Evolutionary conservation across 2,888 invertebrate genomes (phyloP).

Genomic region (Masnerella sp.): DNA sequence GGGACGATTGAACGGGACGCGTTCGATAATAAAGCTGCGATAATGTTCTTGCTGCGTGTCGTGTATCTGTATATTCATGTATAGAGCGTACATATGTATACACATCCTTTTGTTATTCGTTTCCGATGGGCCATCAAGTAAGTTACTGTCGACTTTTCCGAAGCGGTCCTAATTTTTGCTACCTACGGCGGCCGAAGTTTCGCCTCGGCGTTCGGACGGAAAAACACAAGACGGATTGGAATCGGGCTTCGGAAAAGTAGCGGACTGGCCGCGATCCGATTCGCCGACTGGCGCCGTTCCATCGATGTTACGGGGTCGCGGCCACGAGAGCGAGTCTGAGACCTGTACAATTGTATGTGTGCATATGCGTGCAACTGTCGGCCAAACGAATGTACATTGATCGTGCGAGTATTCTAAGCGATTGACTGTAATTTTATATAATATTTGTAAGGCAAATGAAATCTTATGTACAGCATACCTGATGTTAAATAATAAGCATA

Average conservation of each 20-base stretch:
- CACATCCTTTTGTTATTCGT: constrained; percentile 66
- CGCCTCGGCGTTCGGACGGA: constrained; percentile 13
- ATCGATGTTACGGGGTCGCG: constrained; percentile 48
- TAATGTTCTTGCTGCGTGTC: constrained; percentile 71
- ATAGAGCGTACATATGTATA: constrained; percentile 46
- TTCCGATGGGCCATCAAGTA: constrained; percentile 48
- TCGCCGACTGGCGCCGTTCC: constrained; percentile 35
- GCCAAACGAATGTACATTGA: constrained; percentile 58
- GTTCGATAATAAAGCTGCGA: too few relatives aligned
- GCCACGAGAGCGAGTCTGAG: constrained; percentile 54
- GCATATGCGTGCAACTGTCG: constrained; percentile 60
- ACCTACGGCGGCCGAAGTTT: neutral
- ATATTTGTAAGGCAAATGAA: constrained; percentile 76
- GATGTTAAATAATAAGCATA: constrained; percentile 76
- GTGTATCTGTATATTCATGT: constrained; percentile 61
- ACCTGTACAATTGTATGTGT: constrained; percentile 63
- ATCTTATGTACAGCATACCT: constrained; percentile 76
- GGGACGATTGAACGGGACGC: too few relatives aligned
- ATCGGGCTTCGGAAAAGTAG: too few relatives aligned
- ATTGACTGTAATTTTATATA: constrained; percentile 77
- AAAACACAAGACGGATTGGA: constrained; percentile 8
- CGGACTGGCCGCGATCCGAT: constrained; percentile 24
- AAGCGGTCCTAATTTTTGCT: too few relatives aligned
- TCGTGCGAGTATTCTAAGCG: constrained; percentile 71
- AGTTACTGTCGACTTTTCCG: constrained; percentile 5